These are phyloP conservation scores for Pegoplata infirma DNA, from an alignment of 2,888 invertebrate species.

Conservation along the genomic window DNA sequence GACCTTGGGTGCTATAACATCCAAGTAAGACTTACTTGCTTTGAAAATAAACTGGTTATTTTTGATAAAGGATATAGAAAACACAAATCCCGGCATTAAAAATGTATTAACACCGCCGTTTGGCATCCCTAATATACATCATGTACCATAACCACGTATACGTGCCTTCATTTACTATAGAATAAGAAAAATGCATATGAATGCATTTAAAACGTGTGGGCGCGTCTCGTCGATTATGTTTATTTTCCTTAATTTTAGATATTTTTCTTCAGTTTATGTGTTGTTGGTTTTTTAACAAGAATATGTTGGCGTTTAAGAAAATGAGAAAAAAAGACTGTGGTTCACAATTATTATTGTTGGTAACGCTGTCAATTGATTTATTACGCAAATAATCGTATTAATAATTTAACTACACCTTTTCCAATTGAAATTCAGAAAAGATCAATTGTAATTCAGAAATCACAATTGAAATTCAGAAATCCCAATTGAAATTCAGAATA, in stretches of 20 bases:
- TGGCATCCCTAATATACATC: too few relatives aligned
- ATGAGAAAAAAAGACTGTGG: constrained; percentile 43
- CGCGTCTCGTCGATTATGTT: constrained; percentile 53
- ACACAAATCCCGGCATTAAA: too few relatives aligned
- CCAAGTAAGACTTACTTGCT: too few relatives aligned
- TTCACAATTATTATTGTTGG: constrained; percentile 47
- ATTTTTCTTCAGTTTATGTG: constrained; percentile 23
- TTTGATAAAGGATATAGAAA: too few relatives aligned
- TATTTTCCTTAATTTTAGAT: constrained; percentile 51
- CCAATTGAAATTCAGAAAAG: too few relatives aligned
- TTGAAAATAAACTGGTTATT: too few relatives aligned
- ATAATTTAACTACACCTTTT: constrained; percentile 48
- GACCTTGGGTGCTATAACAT: too few relatives aligned
- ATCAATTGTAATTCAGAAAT: too few relatives aligned
- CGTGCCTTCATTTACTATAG: neutral
- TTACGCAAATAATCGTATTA: constrained; percentile 54
- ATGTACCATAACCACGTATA: neutral
- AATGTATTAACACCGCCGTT: too few relatives aligned
- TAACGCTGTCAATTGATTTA: constrained; percentile 57
- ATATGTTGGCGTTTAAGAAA: constrained; percentile 10
- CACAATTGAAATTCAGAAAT: too few relatives aligned
- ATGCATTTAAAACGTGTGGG: constrained; percentile 46
- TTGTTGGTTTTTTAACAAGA: constrained; percentile 11
- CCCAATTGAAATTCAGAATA: too few relatives aligned
- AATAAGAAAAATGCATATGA: neutral